Evolutionary conservation across 1,140 invertebrate genomes (phyloP), one percentile per base, ranked within the genome.

Genomic region (Riptortus pedestris): DNA sequence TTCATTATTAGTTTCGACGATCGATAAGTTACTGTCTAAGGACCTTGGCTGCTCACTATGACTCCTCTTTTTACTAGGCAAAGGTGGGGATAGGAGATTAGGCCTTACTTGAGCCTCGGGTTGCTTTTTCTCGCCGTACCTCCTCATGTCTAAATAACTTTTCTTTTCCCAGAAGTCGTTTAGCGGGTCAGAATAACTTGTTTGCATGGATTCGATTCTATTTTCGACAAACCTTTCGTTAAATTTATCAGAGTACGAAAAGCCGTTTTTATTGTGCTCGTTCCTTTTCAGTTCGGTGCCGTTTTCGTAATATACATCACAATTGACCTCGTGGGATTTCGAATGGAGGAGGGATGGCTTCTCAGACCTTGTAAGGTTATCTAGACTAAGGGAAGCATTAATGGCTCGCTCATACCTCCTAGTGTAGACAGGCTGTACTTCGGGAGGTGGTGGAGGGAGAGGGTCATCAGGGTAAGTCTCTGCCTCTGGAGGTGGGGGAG

Each of bases 401-500:
- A 65, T 65, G 22, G 64, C 58, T 33, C 64, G 20, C 16, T 65
- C 64, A 55, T 60, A 60, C 43, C 48, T 64, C 16, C 28, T 11
- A 61, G 60, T 45, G 11, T 26, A 28, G 24, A n/a, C 12, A n/a
- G 31, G 38, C 22, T 11, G 14, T 11, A 51, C 5, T 11, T 26
- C 22, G 5, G 81, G 79, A 22, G 85, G 86, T 9, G 86, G 84
- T 2, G 83, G 85, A n/a, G 86, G 85, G 57, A 87, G 73, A 4
- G 85, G 85, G 71, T 86, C 85, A 68, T 87, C 85, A 65, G 78
- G 80, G 57, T 79, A 76, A 55, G 82, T 74, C 29, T 83, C 72
- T 29, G 67, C 78, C 75, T 18, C 57, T 7, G 59, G 33, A 11
- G 64, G 64, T 20, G 80, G 78, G 0, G 82, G 81, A 7, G 82